Conservation (phyloP, 2,797 vertebrate genomes). For the Petrocephalus sullivani region DNA sequence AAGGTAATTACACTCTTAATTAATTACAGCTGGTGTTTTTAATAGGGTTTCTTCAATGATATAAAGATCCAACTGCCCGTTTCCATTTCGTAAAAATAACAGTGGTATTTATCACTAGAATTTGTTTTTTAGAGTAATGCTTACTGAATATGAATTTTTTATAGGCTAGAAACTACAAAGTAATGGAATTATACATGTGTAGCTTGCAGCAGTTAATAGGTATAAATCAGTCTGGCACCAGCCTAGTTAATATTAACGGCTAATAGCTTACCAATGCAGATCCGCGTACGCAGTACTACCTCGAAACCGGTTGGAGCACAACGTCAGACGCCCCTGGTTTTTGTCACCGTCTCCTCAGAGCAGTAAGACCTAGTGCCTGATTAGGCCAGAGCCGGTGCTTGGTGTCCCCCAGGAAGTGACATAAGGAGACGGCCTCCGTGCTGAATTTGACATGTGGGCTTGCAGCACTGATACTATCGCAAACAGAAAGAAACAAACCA, state of each 20-base stretch:
- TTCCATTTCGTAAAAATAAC: conserved; percentile 1
- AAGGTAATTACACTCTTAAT: not conserved
- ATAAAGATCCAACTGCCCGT: not conserved
- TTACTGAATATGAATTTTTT: not conserved
- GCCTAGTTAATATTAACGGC: not conserved
- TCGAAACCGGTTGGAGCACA: not conserved
- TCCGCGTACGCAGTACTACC: not conserved
- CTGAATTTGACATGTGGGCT: not conserved
- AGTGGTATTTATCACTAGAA: not conserved
- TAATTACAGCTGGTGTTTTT: not conserved
- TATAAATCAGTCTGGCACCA: not conserved
- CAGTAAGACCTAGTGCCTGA: not conserved
- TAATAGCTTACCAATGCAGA: not conserved
- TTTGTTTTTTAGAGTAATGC: not conserved
- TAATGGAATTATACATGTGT: not conserved
- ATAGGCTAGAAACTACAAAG: not conserved
- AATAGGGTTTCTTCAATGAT: not conserved
- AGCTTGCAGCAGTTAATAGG: conserved; percentile 2
- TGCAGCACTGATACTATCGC: not conserved
- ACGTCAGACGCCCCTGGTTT: not conserved
- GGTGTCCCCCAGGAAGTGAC: not conserved
- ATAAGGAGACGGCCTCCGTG: not conserved
- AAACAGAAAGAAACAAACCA: not conserved
- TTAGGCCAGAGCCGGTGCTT: not conserved
- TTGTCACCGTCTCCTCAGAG: not conserved